phyloP scores from a whole-genome alignment of 1,140 invertebrate species.

The Drosophila carrolli region DNA sequence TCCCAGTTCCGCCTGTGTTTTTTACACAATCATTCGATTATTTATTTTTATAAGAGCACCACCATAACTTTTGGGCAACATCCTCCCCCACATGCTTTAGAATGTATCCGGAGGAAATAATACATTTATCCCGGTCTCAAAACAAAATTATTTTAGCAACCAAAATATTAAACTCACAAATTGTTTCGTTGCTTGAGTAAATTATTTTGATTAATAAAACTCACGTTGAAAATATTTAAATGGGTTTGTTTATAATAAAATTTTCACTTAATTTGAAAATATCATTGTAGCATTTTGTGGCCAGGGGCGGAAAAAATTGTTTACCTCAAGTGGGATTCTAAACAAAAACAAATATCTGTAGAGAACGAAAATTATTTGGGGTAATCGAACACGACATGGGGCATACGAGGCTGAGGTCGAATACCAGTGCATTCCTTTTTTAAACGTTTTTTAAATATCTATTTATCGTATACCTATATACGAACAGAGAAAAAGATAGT shows the following conservation, averaged over 20 bases:
- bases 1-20: conserved; percentile 2
- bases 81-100: conserved; percentile 42
- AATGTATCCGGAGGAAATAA: conserved; percentile 58
- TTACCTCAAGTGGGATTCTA: conserved; percentile 42
- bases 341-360: conserved; percentile 42
- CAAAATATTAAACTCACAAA: conserved; percentile 29
- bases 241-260: conserved; percentile 83
- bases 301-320: conserved; percentile 23
- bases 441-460: conserved; percentile 61
- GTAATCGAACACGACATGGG: conserved; percentile 80
- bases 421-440: conserved; percentile 11
- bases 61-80: conserved; percentile 37
- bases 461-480: too few species aligned
- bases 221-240: conserved; percentile 77
- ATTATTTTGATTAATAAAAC: conserved; percentile 76
- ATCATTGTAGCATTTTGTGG: conserved; percentile 67
- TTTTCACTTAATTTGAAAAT: conserved; percentile 83
- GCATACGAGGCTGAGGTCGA: conserved; percentile 48
- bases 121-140: conserved; percentile 38
- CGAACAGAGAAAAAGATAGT: not conserved
- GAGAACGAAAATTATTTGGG: conserved; percentile 70
- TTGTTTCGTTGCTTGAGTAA: conserved; percentile 54
- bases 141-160: conserved; percentile 33
- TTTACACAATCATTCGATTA: conserved; percentile 36
- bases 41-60: conserved; percentile 56